phyloP scores from a whole-genome alignment of 2,797 vertebrate genomes.

The Buceros bicornis region DNA sequence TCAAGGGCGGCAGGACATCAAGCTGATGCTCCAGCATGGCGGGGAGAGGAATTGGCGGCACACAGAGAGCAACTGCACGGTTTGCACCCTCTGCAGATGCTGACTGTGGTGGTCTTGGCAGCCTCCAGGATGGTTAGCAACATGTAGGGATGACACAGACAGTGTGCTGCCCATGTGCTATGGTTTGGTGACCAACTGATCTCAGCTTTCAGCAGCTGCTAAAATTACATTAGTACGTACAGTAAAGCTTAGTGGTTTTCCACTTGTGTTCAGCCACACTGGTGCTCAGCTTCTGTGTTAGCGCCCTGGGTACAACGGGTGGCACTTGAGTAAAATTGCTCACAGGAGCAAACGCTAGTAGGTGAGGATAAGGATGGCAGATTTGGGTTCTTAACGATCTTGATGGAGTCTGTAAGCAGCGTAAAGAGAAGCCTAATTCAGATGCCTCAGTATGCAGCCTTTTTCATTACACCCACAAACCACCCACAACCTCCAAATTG shows the following conservation, averaged over 20 bases:
- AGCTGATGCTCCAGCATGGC: rapidly evolving
- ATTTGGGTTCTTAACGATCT: constrained; percentile 41
- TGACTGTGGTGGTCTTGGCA: neutral
- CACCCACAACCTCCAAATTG: constrained; percentile 65
- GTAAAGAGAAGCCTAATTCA: constrained; percentile 68
- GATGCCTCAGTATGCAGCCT: constrained; percentile 40
- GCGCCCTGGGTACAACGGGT: neutral
- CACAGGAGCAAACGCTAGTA: neutral
- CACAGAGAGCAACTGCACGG: rapidly evolving
- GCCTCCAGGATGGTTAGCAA: neutral
- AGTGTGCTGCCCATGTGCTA: rapidly evolving
- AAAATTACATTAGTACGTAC: rapidly evolving
- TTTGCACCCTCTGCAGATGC: neutral
- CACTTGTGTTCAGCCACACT: neutral
- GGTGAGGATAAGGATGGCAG: constrained; percentile 45
- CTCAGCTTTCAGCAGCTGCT: neutral
- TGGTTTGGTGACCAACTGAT: neutral
- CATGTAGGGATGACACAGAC: neutral
- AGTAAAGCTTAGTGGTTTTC: neutral
- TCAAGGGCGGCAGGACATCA: rapidly evolving
- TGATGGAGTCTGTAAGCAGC: constrained; percentile 56
- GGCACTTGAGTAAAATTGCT: neutral
- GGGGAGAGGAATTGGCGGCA: rapidly evolving
- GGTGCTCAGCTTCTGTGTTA: neutral
- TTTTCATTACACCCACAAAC: constrained; percentile 75